Conservation (phyloP, 35 echinoderm and acorn worm species). For the Stichopus chloronotus region DNA sequence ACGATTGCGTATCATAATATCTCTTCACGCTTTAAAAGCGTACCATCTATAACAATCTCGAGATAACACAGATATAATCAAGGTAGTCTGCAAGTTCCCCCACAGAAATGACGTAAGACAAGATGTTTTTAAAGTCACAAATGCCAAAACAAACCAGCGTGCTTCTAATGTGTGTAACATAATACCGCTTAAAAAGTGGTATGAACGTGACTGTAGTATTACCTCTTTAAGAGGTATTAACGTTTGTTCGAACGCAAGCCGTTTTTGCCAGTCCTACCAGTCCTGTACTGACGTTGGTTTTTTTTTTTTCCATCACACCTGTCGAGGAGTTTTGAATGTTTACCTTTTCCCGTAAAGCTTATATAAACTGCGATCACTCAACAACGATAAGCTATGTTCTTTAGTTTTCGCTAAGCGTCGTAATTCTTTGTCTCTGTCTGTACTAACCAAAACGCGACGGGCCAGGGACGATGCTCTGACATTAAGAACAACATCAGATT, state of each 20-base stretch:
- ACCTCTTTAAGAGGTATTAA: not conserved
- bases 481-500: not conserved
- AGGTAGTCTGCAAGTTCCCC: too few species aligned
- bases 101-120: too few species aligned
- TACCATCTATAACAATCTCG: too few species aligned
- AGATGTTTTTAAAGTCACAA: too few species aligned
- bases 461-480: not conserved
- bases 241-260: not conserved
- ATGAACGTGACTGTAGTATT: too few species aligned
- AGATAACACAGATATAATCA: too few species aligned
- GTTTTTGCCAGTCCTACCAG: not conserved
- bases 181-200: too few species aligned
- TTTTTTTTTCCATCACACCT: not conserved
- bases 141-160: too few species aligned
- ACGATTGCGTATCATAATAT: too few species aligned
- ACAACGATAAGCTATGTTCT: not conserved
- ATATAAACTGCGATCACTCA: not conserved
- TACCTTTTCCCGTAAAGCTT: not conserved
- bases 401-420: not conserved
- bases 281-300: not conserved
- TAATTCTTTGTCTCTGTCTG: not conserved
- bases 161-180: too few species aligned
- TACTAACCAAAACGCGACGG: not conserved
- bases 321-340: conserved; percentile 4
- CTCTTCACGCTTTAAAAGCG: too few species aligned